Evolutionary conservation across 2,113 vertebrate genomes (phyloP).

Genomic region (Oxyura jamaicensis): DNA sequence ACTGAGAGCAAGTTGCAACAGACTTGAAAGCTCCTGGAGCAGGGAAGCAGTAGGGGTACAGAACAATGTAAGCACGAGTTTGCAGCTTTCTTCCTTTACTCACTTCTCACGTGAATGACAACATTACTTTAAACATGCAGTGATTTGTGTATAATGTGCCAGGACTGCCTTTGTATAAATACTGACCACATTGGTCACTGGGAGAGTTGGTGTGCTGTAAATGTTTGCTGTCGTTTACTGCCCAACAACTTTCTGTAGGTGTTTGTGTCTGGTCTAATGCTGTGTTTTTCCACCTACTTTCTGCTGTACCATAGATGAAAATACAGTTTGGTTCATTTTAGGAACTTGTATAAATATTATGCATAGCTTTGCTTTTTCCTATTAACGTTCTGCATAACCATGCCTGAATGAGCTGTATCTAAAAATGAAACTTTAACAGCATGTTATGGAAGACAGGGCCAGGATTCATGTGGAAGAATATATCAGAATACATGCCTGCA

Average conservation of each 20-base stretch:
- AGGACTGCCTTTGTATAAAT: background rate
- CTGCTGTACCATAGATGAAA: background rate
- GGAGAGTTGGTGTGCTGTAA: background rate
- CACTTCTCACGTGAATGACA: background rate
- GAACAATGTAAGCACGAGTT: background rate
- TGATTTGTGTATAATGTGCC: background rate
- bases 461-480: background rate
- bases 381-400: background rate
- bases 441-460: background rate
- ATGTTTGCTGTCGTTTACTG: background rate
- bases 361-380: background rate
- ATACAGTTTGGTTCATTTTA: background rate
- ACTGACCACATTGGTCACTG: background rate
- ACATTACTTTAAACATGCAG: background rate
- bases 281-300: background rate
- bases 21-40: background rate
- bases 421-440: background rate
- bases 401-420: background rate
- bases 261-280: background rate
- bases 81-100: background rate
- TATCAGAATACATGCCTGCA: background rate
- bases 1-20: background rate
- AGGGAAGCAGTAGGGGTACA: background rate
- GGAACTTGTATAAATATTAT: background rate
- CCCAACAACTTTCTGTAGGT: background rate